Evolutionary conservation across 1,140 invertebrate genomes (phyloP), one percentile per base, ranked within the genome.

Genomic region (Pogonognathellus flavescens): DNA sequence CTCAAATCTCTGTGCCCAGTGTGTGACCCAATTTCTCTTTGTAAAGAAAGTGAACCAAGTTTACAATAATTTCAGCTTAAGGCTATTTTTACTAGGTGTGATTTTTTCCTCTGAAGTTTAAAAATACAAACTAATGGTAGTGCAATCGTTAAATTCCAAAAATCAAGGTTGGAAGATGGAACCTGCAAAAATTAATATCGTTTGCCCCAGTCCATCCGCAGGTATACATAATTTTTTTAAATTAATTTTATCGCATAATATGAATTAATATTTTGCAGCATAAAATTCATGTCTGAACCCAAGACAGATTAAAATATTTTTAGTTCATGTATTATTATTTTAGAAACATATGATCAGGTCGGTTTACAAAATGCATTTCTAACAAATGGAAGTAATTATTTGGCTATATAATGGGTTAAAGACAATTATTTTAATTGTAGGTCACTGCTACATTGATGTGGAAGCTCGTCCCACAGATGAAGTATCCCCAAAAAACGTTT

Each of bases 131-230:
- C 16, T 0, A 16, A n/a, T 41, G 7, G 7, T 25, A 49, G 20
- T 55, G 1, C 53, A 62, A 3, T 62, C 16, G 13, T 18, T 14
- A 80, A 53, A 80, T 6, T 55, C 6, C 49, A 22, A 72, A 49
- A 72, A n/a, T 22, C n/a, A 72, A 50, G 16, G 22, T 31, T 14
- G n/a, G 53, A 53, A 53, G 55, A 81, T 81, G 80, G 80, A 81
- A 55, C 20, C 80, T 3, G 31, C 31, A 6, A 81, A 81, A 41
- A 22, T 55, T 11, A 81, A 81, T 55, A 81, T 81, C 10, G 80
- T 81, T 6, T 55, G 31, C 55, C 80, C 80, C 2, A 20, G 31
- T 81, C 80, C 80, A 55, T 81, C 50, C n/a, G n/a, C 80, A 81
- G 80, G 80, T 81, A 81, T 4, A 55, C 18, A 13, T n/a, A 5